These are phyloP conservation scores for Drosophila nannoptera DNA, from an alignment of 1,140 invertebrate genomes.

Conservation along the genomic window DNA sequence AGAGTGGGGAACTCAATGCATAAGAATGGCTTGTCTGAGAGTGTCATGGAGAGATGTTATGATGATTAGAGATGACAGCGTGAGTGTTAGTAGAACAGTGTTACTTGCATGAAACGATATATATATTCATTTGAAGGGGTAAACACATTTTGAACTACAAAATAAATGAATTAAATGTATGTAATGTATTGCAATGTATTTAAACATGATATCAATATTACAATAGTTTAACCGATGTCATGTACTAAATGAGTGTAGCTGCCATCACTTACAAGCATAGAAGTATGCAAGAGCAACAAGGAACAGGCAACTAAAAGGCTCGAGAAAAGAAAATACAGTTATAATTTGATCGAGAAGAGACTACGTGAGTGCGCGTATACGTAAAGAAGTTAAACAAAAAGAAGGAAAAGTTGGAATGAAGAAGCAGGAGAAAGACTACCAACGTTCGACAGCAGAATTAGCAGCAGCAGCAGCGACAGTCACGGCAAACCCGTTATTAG, in stretches of 20 bases:
- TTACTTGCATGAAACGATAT: not conserved
- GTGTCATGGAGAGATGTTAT: conserved; percentile 30
- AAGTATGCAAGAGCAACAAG: conserved; percentile 9
- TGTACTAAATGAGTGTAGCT: conserved; percentile 1
- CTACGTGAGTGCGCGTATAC: conserved; percentile 34
- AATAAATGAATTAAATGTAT: too few relatives aligned
- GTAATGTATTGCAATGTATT: not conserved
- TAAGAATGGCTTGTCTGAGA: conserved; percentile 33
- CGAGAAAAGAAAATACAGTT: not conserved
- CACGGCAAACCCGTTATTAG: conserved; percentile 30
- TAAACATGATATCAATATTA: not conserved
- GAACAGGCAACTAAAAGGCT: conserved; percentile 23
- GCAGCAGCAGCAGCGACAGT: not conserved
- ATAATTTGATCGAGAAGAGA: not conserved
- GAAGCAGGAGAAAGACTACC: conserved; percentile 26
- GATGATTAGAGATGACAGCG: conserved; percentile 38
- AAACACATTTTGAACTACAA: too few relatives aligned
- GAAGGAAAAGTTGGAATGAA: conserved; percentile 7
- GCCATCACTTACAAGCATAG: conserved; percentile 15
- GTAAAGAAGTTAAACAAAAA: not conserved
- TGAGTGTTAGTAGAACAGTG: conserved; percentile 16
- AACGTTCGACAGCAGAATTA: not conserved
- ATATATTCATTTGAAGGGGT: not conserved
- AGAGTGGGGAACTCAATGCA: conserved; percentile 28
- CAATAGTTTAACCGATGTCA: not conserved